Percentiles rank a stretch among this genome's conserved stretches.
These are phyloP conservation scores for Ephestia elutella DNA, from an alignment of 1,140 invertebrate species.

Conservation along the genomic window DNA sequence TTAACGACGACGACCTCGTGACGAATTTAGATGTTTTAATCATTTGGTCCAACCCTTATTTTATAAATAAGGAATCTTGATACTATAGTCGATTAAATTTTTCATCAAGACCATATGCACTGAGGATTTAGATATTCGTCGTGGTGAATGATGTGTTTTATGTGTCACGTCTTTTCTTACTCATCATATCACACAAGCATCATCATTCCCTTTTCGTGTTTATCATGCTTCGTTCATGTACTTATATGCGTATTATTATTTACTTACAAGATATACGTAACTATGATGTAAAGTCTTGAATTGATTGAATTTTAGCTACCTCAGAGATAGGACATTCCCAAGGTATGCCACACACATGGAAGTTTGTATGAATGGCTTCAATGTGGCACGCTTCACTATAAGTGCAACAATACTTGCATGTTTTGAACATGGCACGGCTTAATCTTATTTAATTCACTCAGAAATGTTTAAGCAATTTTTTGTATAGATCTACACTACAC, in stretches of 20 bases:
- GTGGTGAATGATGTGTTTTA: slow-evolving; percentile 5
- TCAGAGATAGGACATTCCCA: slow-evolving; percentile 91
- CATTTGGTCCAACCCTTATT: too few species aligned
- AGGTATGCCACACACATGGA: slow-evolving; percentile 79
- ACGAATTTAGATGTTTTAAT: too few species aligned
- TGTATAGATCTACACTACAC: neutral
- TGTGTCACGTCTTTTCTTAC: slow-evolving; percentile 2
- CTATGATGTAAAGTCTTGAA: slow-evolving; percentile 21
- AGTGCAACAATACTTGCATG: slow-evolving; percentile 43
- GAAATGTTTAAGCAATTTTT: neutral
- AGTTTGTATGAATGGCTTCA: slow-evolving; percentile 53
- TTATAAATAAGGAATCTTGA: too few species aligned
- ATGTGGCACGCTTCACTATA: slow-evolving; percentile 58
- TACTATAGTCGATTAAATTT: too few species aligned
- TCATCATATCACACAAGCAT: slow-evolving; percentile 1
- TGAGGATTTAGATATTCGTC: neutral
- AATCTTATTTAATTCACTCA: slow-evolving; percentile 20
- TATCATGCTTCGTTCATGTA: slow-evolving; percentile 6
- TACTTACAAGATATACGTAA: neutral
- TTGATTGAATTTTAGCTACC: slow-evolving; percentile 79
- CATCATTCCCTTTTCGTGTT: neutral
- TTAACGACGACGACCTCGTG: too few species aligned
- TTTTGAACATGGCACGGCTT: slow-evolving; percentile 61
- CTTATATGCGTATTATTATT: slow-evolving; percentile 1
- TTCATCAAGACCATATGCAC: too few species aligned